Conservation (phyloP, 2,888 invertebrate species). For the Drosophila paranaensis region DNA sequence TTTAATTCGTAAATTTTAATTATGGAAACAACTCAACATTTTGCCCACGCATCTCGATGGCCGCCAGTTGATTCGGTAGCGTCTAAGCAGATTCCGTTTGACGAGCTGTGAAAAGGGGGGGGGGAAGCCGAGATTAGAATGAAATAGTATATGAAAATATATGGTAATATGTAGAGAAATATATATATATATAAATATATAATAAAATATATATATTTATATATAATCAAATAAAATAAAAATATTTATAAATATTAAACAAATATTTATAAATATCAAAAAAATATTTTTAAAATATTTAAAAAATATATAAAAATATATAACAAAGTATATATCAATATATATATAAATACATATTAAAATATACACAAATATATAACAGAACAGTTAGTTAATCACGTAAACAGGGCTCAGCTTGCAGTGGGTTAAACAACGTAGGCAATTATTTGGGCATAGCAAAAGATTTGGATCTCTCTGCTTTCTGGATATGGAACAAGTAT, state of each 20-base stretch:
- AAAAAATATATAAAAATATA: too few species aligned
- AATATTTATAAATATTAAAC: too few species aligned
- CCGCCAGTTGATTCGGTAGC: slow-evolving; percentile 45
- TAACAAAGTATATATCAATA: too few species aligned
- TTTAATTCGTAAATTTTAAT: slow-evolving; percentile 59
- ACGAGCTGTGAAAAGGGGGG: slow-evolving; percentile 36
- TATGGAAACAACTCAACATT: slow-evolving; percentile 58
- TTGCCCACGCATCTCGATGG: slow-evolving; percentile 27
- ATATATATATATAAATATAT: too few species aligned
- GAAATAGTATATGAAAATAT: neutral
- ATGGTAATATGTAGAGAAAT: too few species aligned
- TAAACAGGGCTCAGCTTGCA: slow-evolving; percentile 3
- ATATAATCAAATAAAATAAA: too few species aligned
- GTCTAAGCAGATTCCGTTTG: slow-evolving; percentile 37
- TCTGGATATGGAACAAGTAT: slow-evolving; percentile 1
- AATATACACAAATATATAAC: too few species aligned
- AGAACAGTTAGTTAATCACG: slow-evolving; percentile 5
- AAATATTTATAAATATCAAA: too few species aligned
- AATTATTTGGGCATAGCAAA: neutral
- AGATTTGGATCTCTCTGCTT: neutral
- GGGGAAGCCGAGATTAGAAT: slow-evolving; percentile 5
- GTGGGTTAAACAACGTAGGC: neutral
- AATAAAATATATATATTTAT: too few species aligned
- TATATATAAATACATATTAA: too few species aligned
- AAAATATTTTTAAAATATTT: too few species aligned